Base-by-base conservation (phyloP, 23 tunicate genomes). In the Corella eumyota region DNA sequence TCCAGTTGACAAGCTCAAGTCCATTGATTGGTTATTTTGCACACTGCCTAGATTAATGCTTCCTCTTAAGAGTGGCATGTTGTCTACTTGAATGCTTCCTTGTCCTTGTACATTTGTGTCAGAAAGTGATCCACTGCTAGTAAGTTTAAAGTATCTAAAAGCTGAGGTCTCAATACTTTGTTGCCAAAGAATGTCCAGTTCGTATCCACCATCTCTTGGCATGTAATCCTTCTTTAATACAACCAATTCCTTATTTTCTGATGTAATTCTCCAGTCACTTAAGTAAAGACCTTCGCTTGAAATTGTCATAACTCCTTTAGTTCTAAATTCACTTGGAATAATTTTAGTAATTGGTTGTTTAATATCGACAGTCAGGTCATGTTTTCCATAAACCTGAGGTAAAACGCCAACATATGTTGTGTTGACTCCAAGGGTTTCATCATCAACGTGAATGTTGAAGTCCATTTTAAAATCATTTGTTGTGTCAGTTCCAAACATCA, bases 211-310 rank as follows among this genome's bases (percentile, higher is more conserved):
- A 11, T 69, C 77, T 0, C 22, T 57, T 31, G 56, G 46, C 15
- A 24, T 25, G 62, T 51, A 69, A 30, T 56, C 49, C 44, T 75
- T 84, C 45, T 33, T 57, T 44, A 84, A 29, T 6, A 56, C 48
- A 45, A 63, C 83, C 34, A 75, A 54, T 28, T 84, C 78, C 30
- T 69, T 68, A 3, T 30, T 61, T 24, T 75, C 50, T 17, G 72
- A 60, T 32, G 60, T 49, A 22, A 84, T 84, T 24, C 55, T 45
- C 78, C 76, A 84, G 59, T 64, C 68, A 62, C 94, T 84, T 38
- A 45, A 56, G 68, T 84, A 75, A 46, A 62, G n/a, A 3, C 61
- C 53, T 19, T 63, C 25, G 31, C 60, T 9, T 30, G 63, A 34
- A 34, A 67, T 23, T 13, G 46, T 40, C 38, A 75, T 64, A 26